Conservation (phyloP, 2,113 vertebrate species). For the Polypterus senegalus region DNA sequence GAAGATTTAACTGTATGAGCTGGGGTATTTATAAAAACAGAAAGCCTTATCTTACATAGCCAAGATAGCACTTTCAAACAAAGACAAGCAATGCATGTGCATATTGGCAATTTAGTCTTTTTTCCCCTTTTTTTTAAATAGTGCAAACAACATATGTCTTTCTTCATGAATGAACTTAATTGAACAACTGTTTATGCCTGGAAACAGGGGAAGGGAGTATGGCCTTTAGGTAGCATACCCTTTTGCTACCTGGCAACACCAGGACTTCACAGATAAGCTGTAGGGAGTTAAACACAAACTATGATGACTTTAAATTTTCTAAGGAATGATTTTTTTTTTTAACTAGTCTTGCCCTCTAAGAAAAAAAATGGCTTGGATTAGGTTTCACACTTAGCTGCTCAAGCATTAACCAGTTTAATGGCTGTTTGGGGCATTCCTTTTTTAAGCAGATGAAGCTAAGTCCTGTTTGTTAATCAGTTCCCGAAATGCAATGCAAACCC, state of each 20-base stretch:
- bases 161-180: too few species aligned
- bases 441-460: background rate
- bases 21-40: too few species aligned
- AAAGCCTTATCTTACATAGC: too few species aligned
- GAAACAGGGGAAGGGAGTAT: too few species aligned
- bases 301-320: background rate
- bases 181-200: too few species aligned
- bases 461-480: background rate
- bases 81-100: too few species aligned
- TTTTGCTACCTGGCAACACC: conserved; percentile 5
- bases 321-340: background rate
- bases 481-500: background rate
- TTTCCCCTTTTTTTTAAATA: too few species aligned
- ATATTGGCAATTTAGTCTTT: too few species aligned
- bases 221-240: background rate
- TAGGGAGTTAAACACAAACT: background rate
- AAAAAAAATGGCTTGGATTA: conserved; percentile 1
- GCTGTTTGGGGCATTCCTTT: background rate
- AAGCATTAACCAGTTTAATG: conserved; percentile 1
- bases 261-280: conserved; percentile 1
- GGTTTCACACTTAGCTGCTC: conserved; percentile 2
- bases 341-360: background rate
- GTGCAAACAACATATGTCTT: too few species aligned
- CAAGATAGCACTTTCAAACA: too few species aligned
- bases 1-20: too few species aligned